Base-by-base conservation (phyloP, 2,797 vertebrate species). In the Coregonus suidteri region DNA sequence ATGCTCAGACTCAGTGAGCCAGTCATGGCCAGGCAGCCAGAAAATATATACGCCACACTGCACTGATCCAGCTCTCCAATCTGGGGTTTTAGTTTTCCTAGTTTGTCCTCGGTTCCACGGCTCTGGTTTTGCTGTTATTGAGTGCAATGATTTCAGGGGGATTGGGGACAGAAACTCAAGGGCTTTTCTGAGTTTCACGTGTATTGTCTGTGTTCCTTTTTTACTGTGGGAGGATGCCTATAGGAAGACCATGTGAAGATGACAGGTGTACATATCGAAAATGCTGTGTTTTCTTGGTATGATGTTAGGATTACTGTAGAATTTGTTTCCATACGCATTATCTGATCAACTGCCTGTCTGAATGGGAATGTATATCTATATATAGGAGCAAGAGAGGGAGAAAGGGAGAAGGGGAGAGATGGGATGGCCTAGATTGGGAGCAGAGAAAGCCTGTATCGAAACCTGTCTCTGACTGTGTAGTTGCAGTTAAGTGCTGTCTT, bases 41-140 rank as follows among this genome's bases (percentile, higher is more conserved):
- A 88, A 88, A 84, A 90, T 88, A 86, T 47, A 90, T 86, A 87
- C 35, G 75, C 72, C 83, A 79, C 80, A 71, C 82, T 79, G 78
- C 77, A 71, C 79, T 71, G 81, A 62, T 62, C 59, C 20, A 87
- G 84, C 77, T 79, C 77, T 77, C 52, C 59, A 84, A 84, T 85
- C 88, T 69, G 14, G 84, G 85, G 86, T 87, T 89, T 90, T 88
- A 84, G 79, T 87, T 78, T 83, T 75, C 73, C 80, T 82, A 14
- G 65, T 87, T 86, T 85, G 82, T 83, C 67, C 78, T 73, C 80
- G 73, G 87, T 81, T 87, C 80, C 78, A 74, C 78, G 73, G 85
- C 82, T 75, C 77, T 83, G 87, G 71, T 76, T 90, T 83, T 85
- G 84, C 31, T 5, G 41, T 87, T 88, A 89, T 89, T 82, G 81